Evolutionary conservation across 2,113 vertebrate genomes (phyloP), one percentile per base, ranked within the genome.

Genomic region (Mesocricetus auratus): DNA sequence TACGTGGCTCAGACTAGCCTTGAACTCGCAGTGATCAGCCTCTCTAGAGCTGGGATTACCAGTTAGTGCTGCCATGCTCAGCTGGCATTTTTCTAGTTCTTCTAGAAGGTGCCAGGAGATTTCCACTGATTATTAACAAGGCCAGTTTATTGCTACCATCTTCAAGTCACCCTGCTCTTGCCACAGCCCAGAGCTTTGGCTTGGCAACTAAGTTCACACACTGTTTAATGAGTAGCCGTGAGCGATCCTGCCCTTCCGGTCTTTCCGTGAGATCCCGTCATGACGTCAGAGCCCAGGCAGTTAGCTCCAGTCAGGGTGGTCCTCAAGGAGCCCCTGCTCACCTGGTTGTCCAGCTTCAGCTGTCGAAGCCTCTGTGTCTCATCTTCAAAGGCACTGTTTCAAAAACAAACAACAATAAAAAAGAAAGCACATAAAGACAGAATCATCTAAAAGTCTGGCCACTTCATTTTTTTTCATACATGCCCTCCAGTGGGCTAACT

Each of bases 301-400:
- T 7, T 7, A 6, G 53, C 31, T 39, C 69, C 29, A 33, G 73
- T 45, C 60, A 45, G 47, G 21, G 60, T 0, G 5, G 81, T 19
- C 3, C 19, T 31, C 78, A 47, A 42, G 47, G 58, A 45, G 53
- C 60, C 79, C 21, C 87, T 83, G 4, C 97, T 97, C 97, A 99
- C 99, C 99, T 99, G 99, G 97, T 99, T 99, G 91, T 99, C 99
- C 91, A 99, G 98, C 97, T 99, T 99, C 98, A 99, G 98, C 96
- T 99, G 99, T 96, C 99, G 99, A 29, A 99, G 98, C 93, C 98
- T 99, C 97, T 97, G 93, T 90, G 98, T 98, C 98, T 99, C 99
- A 98, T 99, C 99, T 82, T 99, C 99, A 94, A 99, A 98, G 96
- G 98, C 97, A 90, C 99, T 99, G 97, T 66, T 81, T 62, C 7